Conservation (phyloP, 2,113 vertebrate species). For the Helogale parvula region DNA sequence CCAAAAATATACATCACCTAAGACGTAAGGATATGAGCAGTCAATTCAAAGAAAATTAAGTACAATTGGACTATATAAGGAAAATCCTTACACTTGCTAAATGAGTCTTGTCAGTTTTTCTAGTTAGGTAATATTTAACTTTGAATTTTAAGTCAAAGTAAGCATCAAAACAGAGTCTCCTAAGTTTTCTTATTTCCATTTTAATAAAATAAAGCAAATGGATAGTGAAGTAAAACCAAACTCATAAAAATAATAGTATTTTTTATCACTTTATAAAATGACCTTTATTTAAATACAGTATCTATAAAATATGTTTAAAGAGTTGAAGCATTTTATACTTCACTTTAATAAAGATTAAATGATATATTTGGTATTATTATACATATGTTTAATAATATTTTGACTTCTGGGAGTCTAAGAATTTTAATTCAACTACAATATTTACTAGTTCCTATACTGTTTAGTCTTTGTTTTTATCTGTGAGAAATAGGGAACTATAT, state of each 20-base stretch:
- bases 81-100: not conserved
- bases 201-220: not conserved
- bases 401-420: not conserved
- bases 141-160: not conserved
- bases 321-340: not conserved
- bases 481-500: not conserved
- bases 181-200: not conserved
- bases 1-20: not conserved
- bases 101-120: not conserved
- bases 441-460: not conserved
- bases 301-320: not conserved
- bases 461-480: not conserved
- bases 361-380: not conserved
- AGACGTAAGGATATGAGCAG: not conserved
- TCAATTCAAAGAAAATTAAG: slow-evolving; percentile 18
- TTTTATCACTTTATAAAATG: not conserved
- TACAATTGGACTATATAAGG: not conserved
- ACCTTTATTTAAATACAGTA: not conserved
- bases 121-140: not conserved
- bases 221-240: not conserved
- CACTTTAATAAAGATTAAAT: not conserved
- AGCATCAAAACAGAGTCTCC: not conserved
- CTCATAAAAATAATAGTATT: not conserved
- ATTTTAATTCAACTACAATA: not conserved
- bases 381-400: not conserved